Base-by-base conservation (phyloP, 92 coral and sea anemone genomes). In the Chrysogorgia sp. region DNA sequence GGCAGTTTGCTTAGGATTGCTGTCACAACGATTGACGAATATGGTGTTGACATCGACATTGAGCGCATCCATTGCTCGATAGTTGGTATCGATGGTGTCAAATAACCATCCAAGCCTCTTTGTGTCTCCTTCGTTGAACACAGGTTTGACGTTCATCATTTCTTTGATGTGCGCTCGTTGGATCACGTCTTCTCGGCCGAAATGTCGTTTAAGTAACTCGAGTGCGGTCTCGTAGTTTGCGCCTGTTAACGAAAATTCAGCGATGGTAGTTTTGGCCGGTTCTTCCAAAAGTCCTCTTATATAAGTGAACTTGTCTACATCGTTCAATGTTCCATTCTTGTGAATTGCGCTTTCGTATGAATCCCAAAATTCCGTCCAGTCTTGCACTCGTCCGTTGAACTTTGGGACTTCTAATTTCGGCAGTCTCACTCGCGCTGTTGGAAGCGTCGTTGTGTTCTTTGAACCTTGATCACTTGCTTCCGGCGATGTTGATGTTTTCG, bases 291-390 rank as follows among this genome's bases (percentile, higher is more conserved):
- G 47, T n/a, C 72, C 63, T 34, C 80, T 34, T 2, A 81, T 34
- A 31, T 71, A 81, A 0, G 72, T 55, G 69, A 84, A 77, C 19
- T 75, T 82, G 55, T 74, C 82, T 9, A 82, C 67, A 13, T 81
- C 82, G 1, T 81, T 71, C 24, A 82, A 71, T n/a, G 55, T 66
- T 19, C 72, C 82, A 72, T 82, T 82, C 34, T 32, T 33, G 69
- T 76, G 83, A 55, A 83, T 83, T 14, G 87, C 40, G 33, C 83
- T 83, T 33, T 64, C 82, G 66, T 61, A 83, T 19, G 67, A 45
- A 81, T 83, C 86, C 86, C 83, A 83, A 60, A 83, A 83, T 74
- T 83, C 83, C 41, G 63, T 71, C 86, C 86, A 83, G 15, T 50
- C 76, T 29, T 74, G 50, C 70, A 55, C 65, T 55, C 58, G 80